Base-by-base conservation (phyloP, 2,888 invertebrate genomes). In the Diabrotica balteata region DNA sequence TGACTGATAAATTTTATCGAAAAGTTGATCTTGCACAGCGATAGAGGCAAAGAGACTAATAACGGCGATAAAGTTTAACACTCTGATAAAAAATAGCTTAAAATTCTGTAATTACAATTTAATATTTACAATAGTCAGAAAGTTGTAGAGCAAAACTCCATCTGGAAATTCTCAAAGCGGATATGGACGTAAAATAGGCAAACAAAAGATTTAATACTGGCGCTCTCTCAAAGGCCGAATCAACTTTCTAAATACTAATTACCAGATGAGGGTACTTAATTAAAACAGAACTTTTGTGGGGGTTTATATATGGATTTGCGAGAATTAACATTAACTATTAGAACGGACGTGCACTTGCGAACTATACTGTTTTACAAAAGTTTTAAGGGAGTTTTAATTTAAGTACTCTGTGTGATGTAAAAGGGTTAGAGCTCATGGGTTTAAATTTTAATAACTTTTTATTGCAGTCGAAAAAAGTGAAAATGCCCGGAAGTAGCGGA, bases 251-350 rank as follows among this genome's bases (percentile, higher is more conserved):
- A 47, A 47, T 47, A 47, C 47, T 47, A 47, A 47, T 47, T 47
- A 47, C 8, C 47, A 47, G 47, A 47, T 47, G 47, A 10, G 47
- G 47, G 47, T 47, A 47, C 47, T 47, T 47, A 47, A 47, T 47
- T 47, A 47, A 47, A 47, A 47, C 10, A 47, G 10, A 47, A 47
- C 3, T 47, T 47, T 47, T 47, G 47, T 47, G 9, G 8, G 9
- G 8, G 47, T 47, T 47, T 47, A 47, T 47, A 10, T 7, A 10
- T 10, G 10, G 47, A 47, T 47, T 47, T 9, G 47, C 8, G 47
- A 10, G 47, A 8, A 47, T 47, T 47, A 47, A 47, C 47, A 47
- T 47, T 47, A 47, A 47, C 47, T 47, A 47, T 47, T 47, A 47
- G 47, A 47, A 4, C 8, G 9, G 47, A 8, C 10, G 47, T 7